Base-by-base conservation (phyloP, 2,797 vertebrate species). In the Rhynchotus rufescens region DNA sequence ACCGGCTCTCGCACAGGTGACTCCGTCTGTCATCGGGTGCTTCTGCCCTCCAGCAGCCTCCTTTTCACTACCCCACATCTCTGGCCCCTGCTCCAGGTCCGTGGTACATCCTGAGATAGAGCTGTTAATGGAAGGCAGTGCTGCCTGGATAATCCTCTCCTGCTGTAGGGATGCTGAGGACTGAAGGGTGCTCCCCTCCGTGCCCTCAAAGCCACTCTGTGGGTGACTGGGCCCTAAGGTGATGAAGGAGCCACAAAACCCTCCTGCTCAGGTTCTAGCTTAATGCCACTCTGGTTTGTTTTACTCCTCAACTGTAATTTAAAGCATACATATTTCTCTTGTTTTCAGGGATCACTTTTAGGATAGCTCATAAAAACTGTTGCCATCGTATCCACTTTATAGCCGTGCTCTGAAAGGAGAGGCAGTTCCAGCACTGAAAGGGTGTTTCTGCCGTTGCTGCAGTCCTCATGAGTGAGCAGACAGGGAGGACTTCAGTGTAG, bases 21-120 rank as follows among this genome's bases (percentile, higher is more conserved):
- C 59, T 87, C 64, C 80, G 68, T 69, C 40, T 81, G 88, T 86
- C 86, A 38, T 83, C 57, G 61, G 79, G 84, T 69, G 25, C 2
- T 0, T 82, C 14, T 77, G 47, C 60, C 44, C 22, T 72, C 45
- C 76, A 62, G 79, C 73, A 84, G 54, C 25, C 92, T 79, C 64
- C 10, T 15, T 71, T 71, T 28, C 21, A 13, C 26, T 67, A 56
- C 44, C 77, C 5, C n/a, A 10, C 5, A 4, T 65, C n/a, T 49
- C 38, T 45, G 22, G 54, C 44, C 38, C 47, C 38, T 17, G 3
- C 60, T 54, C 32, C 14, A 73, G n/a, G 16, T 34, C 72, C 38
- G 4, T 7, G 45, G 9, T 0, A 45, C 38, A n/a, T 26, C 67
- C 19, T 0, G 2, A 30, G 19, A 38, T 3, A 28, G 45, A 79